Percentiles rank a stretch among this genome's conserved stretches.
phyloP scores from a whole-genome alignment of 2,113 vertebrate species.

The Laterallus jamaicensis region DNA sequence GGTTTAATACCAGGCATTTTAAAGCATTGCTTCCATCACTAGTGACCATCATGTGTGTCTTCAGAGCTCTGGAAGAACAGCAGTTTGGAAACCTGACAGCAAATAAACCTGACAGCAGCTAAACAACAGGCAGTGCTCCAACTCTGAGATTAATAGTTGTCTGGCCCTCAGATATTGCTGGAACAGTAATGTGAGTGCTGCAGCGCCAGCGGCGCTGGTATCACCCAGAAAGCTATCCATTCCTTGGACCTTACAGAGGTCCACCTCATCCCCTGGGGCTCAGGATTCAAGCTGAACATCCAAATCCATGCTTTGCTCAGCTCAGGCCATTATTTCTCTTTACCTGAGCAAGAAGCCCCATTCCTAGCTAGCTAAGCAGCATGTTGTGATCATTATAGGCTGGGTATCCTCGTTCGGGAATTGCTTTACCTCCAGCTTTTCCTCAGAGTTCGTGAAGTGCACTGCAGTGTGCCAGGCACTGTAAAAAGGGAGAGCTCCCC shows the following conservation, averaged over 20 bases:
- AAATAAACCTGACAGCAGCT: neutral
- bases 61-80: neutral
- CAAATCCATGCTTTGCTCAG: rapidly evolving
- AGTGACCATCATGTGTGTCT: neutral
- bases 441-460: neutral
- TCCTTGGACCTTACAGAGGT: neutral
- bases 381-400: neutral
- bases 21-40: neutral
- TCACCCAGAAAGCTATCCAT: neutral
- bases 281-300: neutral
- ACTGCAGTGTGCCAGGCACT: neutral
- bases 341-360: neutral
- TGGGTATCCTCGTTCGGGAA: neutral
- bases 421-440: neutral
- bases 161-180: neutral
- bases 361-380: neutral
- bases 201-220: neutral
- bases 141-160: neutral
- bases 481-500: neutral
- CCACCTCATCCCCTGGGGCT: neutral
- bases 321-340: neutral
- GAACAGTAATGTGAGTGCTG: neutral
- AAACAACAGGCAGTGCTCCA: neutral
- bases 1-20: neutral
- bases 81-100: neutral